Evolutionary conservation across 2,888 invertebrate genomes (phyloP), one percentile per base, ranked within the genome.

Genomic region (Adineta ricciae): DNA sequence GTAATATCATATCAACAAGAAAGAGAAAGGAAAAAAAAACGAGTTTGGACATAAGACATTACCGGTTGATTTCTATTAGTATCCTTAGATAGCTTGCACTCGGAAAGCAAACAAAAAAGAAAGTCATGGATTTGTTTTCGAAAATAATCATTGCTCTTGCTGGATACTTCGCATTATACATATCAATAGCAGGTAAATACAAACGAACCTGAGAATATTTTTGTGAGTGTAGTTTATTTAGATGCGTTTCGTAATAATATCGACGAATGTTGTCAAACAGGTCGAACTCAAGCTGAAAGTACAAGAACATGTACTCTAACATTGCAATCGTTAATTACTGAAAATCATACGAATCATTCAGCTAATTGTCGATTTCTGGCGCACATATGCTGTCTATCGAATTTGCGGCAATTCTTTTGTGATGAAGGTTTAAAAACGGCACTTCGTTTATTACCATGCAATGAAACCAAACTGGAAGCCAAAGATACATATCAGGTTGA

Each of bases 351-450:
- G 32, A 78, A 83, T 72, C 32, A 11, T 41, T 83, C 85, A 27
- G 32, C 24, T 9, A 50, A 72, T 27, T 85, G 85, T 73, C 83
- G 72, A 41, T 85, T 83, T 52, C 72, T 83, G 9, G 49, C 72
- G 36, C 83, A 83, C 41, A 85, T 85, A 49, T 85, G 85, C 54
- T 85, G 85, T 49, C 32, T 73, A 9, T 72, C 83, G 36, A 83
- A 73, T 72, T 32, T 54, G 83, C 72, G 85, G 72, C 36, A 64
- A 24, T 54, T 72, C 41, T 83, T 72, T 72, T 85, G 85, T 78
- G 83, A 85, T 38, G 41, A 78, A 85, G 85, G 85, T 19, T 64
- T 83, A 72, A 72, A 85, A 46, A 83, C 83, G 36, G 85, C 85
- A n/a, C 32, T 85, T 21, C 83, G 83, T 5, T 78, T 46, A 72